Conservation (phyloP, 2,797 vertebrate genomes). For the Cottoperca gobio region DNA sequence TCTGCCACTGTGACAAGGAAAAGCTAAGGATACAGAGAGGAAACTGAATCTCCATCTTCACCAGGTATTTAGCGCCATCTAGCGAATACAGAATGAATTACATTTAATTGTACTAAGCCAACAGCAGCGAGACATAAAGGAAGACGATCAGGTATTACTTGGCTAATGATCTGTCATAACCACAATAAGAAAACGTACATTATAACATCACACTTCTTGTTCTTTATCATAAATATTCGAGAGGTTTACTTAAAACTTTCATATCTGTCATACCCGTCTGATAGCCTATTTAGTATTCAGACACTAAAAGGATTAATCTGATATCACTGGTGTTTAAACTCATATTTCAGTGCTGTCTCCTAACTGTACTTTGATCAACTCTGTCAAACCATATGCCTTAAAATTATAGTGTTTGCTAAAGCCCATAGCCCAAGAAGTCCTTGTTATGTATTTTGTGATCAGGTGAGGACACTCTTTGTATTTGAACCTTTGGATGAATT, state of each 20-base stretch:
- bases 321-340: background rate
- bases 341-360: background rate
- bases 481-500: background rate
- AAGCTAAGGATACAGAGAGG: background rate
- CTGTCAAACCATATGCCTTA: background rate
- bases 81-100: constrained; percentile 1
- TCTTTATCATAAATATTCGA: background rate
- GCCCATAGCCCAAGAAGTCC: background rate
- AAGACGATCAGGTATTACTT: too few relatives aligned
- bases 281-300: background rate
- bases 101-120: background rate
- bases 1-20: background rate
- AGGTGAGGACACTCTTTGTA: too few relatives aligned
- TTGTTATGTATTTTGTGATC: background rate
- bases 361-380: background rate
- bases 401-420: background rate
- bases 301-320: background rate
- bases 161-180: background rate
- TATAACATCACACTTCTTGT: background rate
- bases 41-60: background rate
- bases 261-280: too few relatives aligned
- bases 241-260: background rate
- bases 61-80: constrained; percentile 29
- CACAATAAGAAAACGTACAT: background rate
- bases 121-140: too few relatives aligned